These are phyloP conservation scores for Lepetodrilus schrolli DNA, from an alignment of 2,888 invertebrate species.

Conservation along the genomic window DNA sequence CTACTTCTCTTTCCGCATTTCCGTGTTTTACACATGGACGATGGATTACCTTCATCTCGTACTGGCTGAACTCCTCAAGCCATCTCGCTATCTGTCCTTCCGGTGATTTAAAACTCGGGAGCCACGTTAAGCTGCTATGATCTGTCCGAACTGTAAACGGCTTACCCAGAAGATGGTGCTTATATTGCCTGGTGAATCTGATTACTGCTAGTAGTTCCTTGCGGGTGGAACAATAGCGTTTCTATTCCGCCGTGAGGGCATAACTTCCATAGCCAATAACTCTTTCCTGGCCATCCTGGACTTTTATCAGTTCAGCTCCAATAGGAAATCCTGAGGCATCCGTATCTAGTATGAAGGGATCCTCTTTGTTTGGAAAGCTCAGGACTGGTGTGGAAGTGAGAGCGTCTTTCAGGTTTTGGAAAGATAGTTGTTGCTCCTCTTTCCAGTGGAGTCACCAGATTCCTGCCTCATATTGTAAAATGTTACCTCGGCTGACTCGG, in stretches of 20 bases:
- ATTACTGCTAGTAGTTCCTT: conserved; percentile 28
- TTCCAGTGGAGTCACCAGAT: not conserved
- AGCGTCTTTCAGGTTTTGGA: not conserved
- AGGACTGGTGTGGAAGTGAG: not conserved
- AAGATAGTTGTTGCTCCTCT: not conserved
- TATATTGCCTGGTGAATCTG: conserved; percentile 18
- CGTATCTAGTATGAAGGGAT: not conserved
- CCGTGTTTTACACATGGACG: too few relatives aligned
- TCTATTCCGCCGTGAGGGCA: not conserved
- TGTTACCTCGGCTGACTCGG: too few relatives aligned
- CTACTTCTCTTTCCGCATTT: too few relatives aligned
- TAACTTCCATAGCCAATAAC: conserved; percentile 11
- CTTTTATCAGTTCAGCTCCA: not conserved
- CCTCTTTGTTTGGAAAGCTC: not conserved
- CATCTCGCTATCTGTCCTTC: too few relatives aligned
- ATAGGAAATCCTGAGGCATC: not conserved
- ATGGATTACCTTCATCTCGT: too few relatives aligned
- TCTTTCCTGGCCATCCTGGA: conserved; percentile 17
- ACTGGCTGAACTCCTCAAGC: too few relatives aligned
- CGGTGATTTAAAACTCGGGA: too few relatives aligned
- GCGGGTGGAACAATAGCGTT: conserved; percentile 23
- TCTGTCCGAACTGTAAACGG: too few relatives aligned
- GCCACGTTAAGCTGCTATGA: too few relatives aligned
- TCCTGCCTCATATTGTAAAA: not conserved
- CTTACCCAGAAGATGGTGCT: too few relatives aligned